Evolutionary conservation across 2,113 vertebrate genomes (phyloP).

Genomic region (Phalacrocorax brasilianus): DNA sequence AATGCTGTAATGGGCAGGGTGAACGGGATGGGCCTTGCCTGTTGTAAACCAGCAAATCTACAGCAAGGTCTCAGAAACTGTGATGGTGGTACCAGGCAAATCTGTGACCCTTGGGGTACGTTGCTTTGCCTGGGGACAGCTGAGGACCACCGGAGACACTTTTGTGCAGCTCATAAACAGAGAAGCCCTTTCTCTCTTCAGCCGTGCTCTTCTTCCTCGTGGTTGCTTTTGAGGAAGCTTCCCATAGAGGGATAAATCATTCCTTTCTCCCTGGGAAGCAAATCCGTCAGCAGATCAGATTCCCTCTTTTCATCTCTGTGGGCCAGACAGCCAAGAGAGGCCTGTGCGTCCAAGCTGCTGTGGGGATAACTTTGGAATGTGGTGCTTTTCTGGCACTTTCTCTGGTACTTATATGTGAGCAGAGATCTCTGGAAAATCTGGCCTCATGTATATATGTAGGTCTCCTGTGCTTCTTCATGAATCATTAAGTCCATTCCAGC

Average conservation of each 20-base stretch:
- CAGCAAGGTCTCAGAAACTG: background rate
- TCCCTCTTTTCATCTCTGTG: background rate
- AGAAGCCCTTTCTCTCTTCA: background rate
- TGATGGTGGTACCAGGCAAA: background rate
- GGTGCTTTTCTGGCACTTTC: background rate
- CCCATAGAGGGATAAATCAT: background rate
- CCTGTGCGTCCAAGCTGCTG: background rate
- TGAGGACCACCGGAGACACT: background rate
- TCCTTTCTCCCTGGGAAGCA: background rate
- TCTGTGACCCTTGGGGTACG: background rate
- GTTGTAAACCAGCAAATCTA: background rate
- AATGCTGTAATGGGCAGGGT: background rate
- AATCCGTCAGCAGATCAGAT: background rate
- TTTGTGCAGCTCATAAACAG: background rate
- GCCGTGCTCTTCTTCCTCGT: background rate
- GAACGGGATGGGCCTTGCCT: background rate
- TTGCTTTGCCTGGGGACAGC: background rate
- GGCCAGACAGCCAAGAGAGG: background rate
- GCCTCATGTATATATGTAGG: rapidly evolving
- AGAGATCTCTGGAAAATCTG: background rate
- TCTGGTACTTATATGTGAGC: background rate
- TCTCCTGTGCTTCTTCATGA: background rate
- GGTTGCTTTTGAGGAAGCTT: background rate
- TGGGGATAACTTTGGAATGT: background rate
- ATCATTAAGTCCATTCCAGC: background rate